Evolutionary conservation across 1,140 invertebrate species (phyloP), one percentile per base, ranked within the genome.

Genomic region (Drosophila ananassae): DNA sequence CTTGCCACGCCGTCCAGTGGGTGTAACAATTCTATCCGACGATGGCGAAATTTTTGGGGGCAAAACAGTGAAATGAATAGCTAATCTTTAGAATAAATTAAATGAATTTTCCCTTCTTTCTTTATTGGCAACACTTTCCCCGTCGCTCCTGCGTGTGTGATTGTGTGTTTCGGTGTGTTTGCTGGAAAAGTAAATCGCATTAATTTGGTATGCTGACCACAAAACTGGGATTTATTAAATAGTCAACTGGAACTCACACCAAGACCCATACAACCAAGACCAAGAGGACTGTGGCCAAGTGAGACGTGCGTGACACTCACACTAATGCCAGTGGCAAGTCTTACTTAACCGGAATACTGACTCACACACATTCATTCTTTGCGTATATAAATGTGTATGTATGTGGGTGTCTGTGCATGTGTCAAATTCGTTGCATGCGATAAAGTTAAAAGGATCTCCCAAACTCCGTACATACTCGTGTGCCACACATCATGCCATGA

Each of bases 21-120:
- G 73, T 77, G 73, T 68, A 79, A 84, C 81, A 85, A 80, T 77
- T 80, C 77, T 55, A 54, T 55, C 34, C 34, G 74, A 62, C 79
- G 59, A 46, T 41, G 34, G 10, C 5, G 22, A 30, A 32, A 34
- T 68, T 39, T 10, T 39, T 9, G 24, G 64, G n/a, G 44, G 51
- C 51, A 41, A 50, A 39, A 67, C 55, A 71, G 51, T 75, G 60
- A 87, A 89, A 89, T 89, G 79, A 89, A 89, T 89, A 52, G 76
- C 83, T 89, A 89, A 89, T 89, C 83, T 89, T 83, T 89, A 79
- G 83, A 82, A 87, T 87, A 83, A 89, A 89, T 89, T 85, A 89
- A 89, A 87, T 73, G 78, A 82, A 87, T 79, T 87, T 78, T 79
- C 61, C 69, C 74, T 60, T 53, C 50, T 69, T 56, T 72, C 32